A percentile compares a stretch with the other conserved stretches of the same genome.
These are phyloP conservation scores for Catharus ustulatus DNA, from an alignment of 2,797 vertebrate genomes.

Conservation along the genomic window DNA sequence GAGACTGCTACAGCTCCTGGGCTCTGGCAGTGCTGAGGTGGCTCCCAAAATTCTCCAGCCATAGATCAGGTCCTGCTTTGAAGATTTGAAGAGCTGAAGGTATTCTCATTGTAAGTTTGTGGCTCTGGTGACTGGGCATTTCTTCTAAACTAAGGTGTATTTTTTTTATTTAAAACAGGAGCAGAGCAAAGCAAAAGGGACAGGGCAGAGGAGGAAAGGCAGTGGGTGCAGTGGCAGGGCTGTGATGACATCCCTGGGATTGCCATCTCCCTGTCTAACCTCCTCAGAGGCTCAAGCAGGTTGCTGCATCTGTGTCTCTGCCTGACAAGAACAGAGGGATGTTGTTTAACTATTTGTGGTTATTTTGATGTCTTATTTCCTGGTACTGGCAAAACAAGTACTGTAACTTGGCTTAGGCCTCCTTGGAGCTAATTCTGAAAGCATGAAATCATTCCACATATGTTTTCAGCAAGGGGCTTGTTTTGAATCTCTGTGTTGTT, in stretches of 20 bases:
- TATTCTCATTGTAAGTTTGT: background rate
- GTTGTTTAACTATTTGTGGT: slow-evolving; percentile 31
- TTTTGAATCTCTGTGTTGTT: background rate
- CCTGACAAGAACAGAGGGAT: background rate
- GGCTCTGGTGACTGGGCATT: background rate
- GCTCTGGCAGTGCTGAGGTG: background rate
- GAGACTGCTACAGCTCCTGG: background rate
- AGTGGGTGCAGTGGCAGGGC: background rate
- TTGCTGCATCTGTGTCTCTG: background rate
- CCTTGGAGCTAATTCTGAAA: background rate
- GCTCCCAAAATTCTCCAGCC: background rate
- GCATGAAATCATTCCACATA: background rate
- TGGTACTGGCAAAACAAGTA: background rate
- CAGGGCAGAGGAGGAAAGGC: background rate
- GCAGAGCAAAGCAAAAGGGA: background rate
- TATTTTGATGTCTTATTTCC: slow-evolving; percentile 19
- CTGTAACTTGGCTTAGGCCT: background rate
- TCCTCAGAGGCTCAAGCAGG: background rate
- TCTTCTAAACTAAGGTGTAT: background rate
- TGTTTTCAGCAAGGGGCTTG: background rate
- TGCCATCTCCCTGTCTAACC: background rate
- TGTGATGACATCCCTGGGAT: background rate
- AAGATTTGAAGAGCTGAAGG: background rate
- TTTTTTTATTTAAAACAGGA: background rate
- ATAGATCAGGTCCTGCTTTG: background rate